phyloP scores from a whole-genome alignment of 2,113 vertebrate genomes.

The Acanthisitta chloris region DNA sequence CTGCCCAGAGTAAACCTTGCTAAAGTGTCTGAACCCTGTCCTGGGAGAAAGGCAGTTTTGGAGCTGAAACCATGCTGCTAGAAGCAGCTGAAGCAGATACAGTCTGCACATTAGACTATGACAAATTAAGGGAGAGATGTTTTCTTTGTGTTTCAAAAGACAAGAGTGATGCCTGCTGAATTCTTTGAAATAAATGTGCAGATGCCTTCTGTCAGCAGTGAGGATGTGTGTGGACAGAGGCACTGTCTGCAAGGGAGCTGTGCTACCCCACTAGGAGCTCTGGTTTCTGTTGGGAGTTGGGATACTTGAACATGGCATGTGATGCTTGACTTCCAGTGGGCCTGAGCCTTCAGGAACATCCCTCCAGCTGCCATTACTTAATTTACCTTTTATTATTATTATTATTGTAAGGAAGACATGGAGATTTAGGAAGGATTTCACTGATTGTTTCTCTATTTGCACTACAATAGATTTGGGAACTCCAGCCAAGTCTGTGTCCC shows the following conservation, averaged over 20 bases:
- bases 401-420: not conserved
- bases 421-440: not conserved
- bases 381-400: not conserved
- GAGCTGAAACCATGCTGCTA: not conserved
- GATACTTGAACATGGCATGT: not conserved
- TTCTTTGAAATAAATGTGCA: not conserved
- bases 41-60: not conserved
- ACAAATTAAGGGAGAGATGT: not conserved
- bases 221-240: not conserved
- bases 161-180: not conserved
- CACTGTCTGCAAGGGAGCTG: not conserved
- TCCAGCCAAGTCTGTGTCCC: not conserved
- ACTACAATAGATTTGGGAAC: not conserved
- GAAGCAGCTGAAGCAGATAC: not conserved
- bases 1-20: not conserved
- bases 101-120: not conserved
- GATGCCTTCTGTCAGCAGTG: not conserved
- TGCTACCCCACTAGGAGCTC: fast-evolving
- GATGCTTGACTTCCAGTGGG: not conserved
- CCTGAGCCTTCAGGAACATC: not conserved
- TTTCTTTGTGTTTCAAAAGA: not conserved
- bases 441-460: not conserved
- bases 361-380: not conserved
- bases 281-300: not conserved
- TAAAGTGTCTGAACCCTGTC: not conserved